Conservation (phyloP, 2,888 invertebrate genomes). For the Clanis bilineata region DNA sequence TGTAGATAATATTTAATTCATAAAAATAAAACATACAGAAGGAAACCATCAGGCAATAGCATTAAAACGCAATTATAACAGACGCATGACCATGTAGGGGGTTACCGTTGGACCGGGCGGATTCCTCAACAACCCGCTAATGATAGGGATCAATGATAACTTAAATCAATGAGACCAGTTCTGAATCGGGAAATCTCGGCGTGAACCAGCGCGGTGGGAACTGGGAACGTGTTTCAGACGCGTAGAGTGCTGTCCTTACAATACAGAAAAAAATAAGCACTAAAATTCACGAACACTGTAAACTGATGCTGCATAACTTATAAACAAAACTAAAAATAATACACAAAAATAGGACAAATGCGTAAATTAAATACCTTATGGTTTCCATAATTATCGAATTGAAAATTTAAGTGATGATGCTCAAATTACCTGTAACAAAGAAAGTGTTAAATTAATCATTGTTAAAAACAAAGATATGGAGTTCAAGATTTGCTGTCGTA, state of each 20-base stretch:
- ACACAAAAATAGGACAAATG: too few relatives aligned
- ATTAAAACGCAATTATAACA: constrained; percentile 49
- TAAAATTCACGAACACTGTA: too few relatives aligned
- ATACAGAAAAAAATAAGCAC: too few relatives aligned
- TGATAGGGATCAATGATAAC: constrained; percentile 19
- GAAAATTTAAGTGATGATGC: background rate
- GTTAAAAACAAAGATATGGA: background rate
- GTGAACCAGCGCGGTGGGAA: background rate
- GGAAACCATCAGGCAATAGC: constrained; percentile 7
- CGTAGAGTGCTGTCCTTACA: too few relatives aligned
- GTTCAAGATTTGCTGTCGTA: too few relatives aligned
- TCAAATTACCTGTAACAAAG: constrained; percentile 3
- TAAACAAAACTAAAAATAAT: too few relatives aligned
- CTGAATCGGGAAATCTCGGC: constrained; percentile 9
- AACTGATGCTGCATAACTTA: too few relatives aligned
- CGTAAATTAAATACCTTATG: background rate
- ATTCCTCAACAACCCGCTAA: constrained; percentile 28
- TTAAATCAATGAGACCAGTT: constrained; percentile 13
- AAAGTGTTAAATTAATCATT: background rate
- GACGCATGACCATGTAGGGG: constrained; percentile 51
- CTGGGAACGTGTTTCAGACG: background rate
- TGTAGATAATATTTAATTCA: background rate
- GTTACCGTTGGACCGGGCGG: constrained; percentile 46
- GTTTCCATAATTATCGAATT: background rate
- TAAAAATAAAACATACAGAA: background rate